A percentile compares a stretch with the other conserved stretches of the same genome.
Conservation (phyloP, 2,888 invertebrate genomes). For the Lagria hirta region DNA sequence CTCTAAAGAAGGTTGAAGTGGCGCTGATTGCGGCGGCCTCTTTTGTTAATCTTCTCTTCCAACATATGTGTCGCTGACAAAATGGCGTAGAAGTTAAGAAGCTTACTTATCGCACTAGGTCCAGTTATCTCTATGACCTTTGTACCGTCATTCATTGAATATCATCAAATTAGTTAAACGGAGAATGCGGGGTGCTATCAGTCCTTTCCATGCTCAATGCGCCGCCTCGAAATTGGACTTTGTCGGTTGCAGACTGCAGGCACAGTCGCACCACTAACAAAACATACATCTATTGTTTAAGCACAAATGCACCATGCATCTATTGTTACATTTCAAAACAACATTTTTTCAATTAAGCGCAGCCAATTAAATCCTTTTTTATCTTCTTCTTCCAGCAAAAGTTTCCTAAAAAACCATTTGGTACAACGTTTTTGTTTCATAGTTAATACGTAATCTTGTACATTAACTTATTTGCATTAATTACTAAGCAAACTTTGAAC, state of each 20-base stretch:
- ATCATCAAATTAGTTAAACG: constrained; percentile 40
- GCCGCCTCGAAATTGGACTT: constrained; percentile 25
- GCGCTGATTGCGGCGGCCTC: constrained; percentile 32
- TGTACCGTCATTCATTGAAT: constrained; percentile 31
- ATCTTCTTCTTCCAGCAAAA: no score
- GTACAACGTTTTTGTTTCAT: no score
- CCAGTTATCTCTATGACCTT: constrained; percentile 31
- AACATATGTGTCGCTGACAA: constrained; percentile 34
- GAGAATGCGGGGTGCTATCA: constrained; percentile 36
- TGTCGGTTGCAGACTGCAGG: constrained; percentile 29
- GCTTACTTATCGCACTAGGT: constrained; percentile 29
- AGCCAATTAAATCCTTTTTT: constrained; percentile 5
- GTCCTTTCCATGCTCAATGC: constrained; percentile 34
- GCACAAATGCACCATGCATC: constrained; percentile 5
- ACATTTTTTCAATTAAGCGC: constrained; percentile 19
- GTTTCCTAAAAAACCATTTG: no score
- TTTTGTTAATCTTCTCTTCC: constrained; percentile 32
- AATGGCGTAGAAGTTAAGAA: constrained; percentile 37
- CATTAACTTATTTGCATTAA: no score
- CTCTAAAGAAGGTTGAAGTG: constrained; percentile 27
- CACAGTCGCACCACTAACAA: constrained; percentile 23
- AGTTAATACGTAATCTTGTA: no score
- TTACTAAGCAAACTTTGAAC: no score
- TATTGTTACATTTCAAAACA: constrained; percentile 18
- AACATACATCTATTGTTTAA: constrained; percentile 21